Evolutionary conservation across 2,888 invertebrate genomes (phyloP), one percentile per base, ranked within the genome.

Genomic region (Brachypalpus laphriformis): DNA sequence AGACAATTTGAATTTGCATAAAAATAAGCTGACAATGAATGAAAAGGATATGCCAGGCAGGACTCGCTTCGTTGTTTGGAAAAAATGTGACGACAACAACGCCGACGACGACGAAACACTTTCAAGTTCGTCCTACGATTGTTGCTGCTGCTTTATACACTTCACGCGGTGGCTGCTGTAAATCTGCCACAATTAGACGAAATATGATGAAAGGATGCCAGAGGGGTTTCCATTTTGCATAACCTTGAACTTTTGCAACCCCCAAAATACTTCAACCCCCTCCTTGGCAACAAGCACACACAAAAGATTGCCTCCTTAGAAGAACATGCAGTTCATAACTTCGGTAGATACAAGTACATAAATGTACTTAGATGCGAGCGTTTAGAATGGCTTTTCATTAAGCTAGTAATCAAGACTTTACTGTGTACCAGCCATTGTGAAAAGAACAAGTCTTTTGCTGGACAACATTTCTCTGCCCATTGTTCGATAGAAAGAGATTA

Each of bases 1-100:
- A 85, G 85, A 85, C 85, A 81, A 76, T 85, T 85, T 75, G 70
- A 85, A 85, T 85, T 85, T 85, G 65, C 85, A 85, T 85, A 74
- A 85, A 82, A 81, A 76, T 81, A 45, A 81, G 85, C 85, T 85
- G 85, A 85, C 85, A 85, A 81, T 81, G 81, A 85, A 81, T 76
- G 85, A 81, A 80, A 83, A 75, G 63, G 85, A 81, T 81, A 85
- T 65, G 54, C 83, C 80, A 80, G 11, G 54, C 82, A 83, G 70
- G 56, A 75, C 49, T 42, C 49, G 56, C n/a, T 56, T 56, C 34
- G 20, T 45, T 78, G 45, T 61, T 37, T 66, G 61, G 40, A 7
- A 59, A 68, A 70, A 70, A 65, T 37, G 25, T 25, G 31, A 37
- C 22, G 34, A 25, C 14, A 14, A 49, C 56, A 47, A 71, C 57